These are phyloP conservation scores for Homalodisca vitripennis DNA, from an alignment of 1,140 invertebrate genomes.

Conservation along the genomic window DNA sequence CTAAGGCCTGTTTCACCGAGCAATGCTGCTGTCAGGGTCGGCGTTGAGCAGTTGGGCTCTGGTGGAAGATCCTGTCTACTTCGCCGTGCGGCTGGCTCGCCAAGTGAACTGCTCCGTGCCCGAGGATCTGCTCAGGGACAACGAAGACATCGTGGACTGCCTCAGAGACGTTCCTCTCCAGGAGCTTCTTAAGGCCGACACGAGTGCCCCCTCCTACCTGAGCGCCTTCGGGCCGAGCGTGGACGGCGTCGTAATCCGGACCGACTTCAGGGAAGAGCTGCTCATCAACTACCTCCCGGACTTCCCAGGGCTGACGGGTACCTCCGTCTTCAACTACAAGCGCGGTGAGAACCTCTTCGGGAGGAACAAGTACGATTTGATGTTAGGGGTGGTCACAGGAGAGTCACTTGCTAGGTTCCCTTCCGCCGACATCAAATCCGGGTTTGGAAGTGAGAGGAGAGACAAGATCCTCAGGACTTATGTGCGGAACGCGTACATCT, in stretches of 20 bases:
- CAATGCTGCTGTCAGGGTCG: slow-evolving; percentile 85
- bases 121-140: slow-evolving; percentile 71
- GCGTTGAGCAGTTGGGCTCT: slow-evolving; percentile 92
- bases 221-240: slow-evolving; percentile 85
- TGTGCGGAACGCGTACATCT: slow-evolving; percentile 88
- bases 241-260: slow-evolving; percentile 82
- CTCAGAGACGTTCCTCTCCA: slow-evolving; percentile 72
- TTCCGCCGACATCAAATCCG: slow-evolving; percentile 77
- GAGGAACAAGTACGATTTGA: slow-evolving; percentile 69
- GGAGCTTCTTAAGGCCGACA: slow-evolving; percentile 74
- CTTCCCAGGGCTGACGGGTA: slow-evolving; percentile 36
- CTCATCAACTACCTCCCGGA: slow-evolving; percentile 47
- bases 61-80: slow-evolving; percentile 84
- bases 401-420: slow-evolving; percentile 82
- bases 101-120: slow-evolving; percentile 84
- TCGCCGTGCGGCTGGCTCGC: slow-evolving; percentile 78
- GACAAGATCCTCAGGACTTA: slow-evolving; percentile 92
- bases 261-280: slow-evolving; percentile 72
- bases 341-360: slow-evolving; percentile 51
- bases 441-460: slow-evolving; percentile 83
- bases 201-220: slow-evolving; percentile 78
- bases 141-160: slow-evolving; percentile 79
- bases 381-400: slow-evolving; percentile 82
- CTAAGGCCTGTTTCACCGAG: slow-evolving; percentile 82
- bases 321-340: slow-evolving; percentile 43